These are phyloP conservation scores for Porites rus DNA, from an alignment of 92 coral and sea anemone species.

Conservation along the genomic window DNA sequence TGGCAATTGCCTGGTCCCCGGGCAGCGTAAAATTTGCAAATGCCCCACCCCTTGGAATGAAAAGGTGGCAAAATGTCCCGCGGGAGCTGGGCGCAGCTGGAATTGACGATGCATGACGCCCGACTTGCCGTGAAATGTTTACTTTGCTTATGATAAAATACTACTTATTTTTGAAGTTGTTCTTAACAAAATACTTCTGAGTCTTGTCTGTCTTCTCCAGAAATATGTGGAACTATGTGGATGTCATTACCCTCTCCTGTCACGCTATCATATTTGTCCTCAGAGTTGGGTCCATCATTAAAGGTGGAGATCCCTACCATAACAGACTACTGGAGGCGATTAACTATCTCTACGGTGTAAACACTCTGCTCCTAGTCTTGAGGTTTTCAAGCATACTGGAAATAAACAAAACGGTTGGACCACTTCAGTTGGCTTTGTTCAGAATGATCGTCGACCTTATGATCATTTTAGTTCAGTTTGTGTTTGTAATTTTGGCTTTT, in stretches of 20 bases:
- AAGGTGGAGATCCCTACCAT: not conserved
- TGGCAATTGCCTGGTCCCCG: too few relatives aligned
- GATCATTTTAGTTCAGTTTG: slow-evolving; percentile 26
- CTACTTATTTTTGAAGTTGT: not conserved
- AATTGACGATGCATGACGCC: too few relatives aligned
- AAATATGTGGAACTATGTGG: slow-evolving; percentile 47
- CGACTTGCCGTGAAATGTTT: too few relatives aligned
- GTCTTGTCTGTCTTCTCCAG: not conserved
- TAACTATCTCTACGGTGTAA: slow-evolving; percentile 8
- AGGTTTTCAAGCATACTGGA: slow-evolving; percentile 20
- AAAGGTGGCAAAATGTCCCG: too few relatives aligned
- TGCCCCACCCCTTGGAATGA: too few relatives aligned
- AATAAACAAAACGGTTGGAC: not conserved
- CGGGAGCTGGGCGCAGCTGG: too few relatives aligned
- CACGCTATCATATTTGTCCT: slow-evolving; percentile 23
- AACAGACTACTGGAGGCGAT: slow-evolving; percentile 9
- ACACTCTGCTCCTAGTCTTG: slow-evolving; percentile 5
- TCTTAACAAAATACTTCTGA: not conserved
- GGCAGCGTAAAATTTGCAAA: too few relatives aligned
- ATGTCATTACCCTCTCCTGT: slow-evolving; percentile 8
- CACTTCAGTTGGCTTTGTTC: slow-evolving; percentile 24
- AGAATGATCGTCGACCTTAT: slow-evolving; percentile 1
- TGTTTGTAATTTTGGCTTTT: slow-evolving; percentile 11
- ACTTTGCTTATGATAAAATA: too few relatives aligned
- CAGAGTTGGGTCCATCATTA: slow-evolving; percentile 5